A percentile compares a stretch with the other conserved stretches of the same genome.
Conservation (phyloP, 2,888 invertebrate genomes). For the Allolobophora icterica region DNA sequence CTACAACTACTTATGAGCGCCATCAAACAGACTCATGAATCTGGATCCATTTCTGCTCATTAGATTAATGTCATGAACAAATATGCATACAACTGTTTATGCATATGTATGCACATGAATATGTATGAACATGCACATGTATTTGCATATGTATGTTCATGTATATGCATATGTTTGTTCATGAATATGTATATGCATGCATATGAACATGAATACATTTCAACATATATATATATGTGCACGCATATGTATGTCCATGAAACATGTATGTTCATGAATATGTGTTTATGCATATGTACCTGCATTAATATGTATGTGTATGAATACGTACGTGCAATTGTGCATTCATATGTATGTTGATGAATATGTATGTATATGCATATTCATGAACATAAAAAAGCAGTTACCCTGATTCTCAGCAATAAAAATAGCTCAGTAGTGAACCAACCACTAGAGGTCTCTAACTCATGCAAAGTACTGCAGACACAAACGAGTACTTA, state of each 20-base stretch:
- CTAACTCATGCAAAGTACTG: not conserved
- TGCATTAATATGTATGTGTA: too few relatives aligned
- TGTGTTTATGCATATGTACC: not conserved
- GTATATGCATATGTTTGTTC: not conserved
- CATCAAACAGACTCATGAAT: not conserved
- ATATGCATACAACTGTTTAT: too few relatives aligned
- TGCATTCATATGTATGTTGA: not conserved
- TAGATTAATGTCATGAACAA: too few relatives aligned
- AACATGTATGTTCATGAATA: not conserved
- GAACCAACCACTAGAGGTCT: not conserved
- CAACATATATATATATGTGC: too few relatives aligned
- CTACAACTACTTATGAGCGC: too few relatives aligned
- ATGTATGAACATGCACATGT: too few relatives aligned
- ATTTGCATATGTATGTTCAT: not conserved
- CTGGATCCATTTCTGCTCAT: not conserved
- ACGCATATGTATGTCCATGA: not conserved
- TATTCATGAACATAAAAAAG: not conserved
- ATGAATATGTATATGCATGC: not conserved
- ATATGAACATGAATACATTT: not conserved
- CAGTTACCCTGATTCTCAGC: not conserved
- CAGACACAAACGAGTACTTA: not conserved
- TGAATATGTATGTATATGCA: not conserved
- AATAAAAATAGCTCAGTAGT: not conserved
- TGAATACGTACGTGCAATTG: not conserved
- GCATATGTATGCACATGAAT: too few relatives aligned